phyloP scores from a whole-genome alignment of 1,140 invertebrate genomes.

The Eueides isabella region DNA sequence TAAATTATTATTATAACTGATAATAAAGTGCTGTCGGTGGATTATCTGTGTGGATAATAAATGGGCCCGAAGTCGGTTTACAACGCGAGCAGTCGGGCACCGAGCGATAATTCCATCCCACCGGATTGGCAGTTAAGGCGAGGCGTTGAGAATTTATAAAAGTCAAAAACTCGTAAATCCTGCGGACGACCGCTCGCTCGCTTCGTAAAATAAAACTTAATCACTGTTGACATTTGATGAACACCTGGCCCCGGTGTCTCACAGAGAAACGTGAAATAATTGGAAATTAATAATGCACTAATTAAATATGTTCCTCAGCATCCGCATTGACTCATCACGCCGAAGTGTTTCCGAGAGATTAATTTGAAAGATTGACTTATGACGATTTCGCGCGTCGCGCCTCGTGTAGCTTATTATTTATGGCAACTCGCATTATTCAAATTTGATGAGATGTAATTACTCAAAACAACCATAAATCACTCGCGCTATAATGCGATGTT shows the following conservation, averaged over 20 bases:
- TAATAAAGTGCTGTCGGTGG: slow-evolving; percentile 80
- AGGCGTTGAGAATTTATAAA: slow-evolving; percentile 76
- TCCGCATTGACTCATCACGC: slow-evolving; percentile 71
- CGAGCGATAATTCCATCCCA: slow-evolving; percentile 70
- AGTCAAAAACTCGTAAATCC: slow-evolving; percentile 78
- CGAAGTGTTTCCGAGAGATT: slow-evolving; percentile 68
- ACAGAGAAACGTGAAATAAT: slow-evolving; percentile 65
- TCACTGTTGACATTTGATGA: slow-evolving; percentile 78
- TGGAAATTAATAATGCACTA: slow-evolving; percentile 77
- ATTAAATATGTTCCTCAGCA: slow-evolving; percentile 70
- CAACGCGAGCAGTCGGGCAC: slow-evolving; percentile 63
- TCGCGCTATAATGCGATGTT: slow-evolving; percentile 68
- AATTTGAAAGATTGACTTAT: slow-evolving; percentile 78
- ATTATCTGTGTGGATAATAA: slow-evolving; percentile 78
- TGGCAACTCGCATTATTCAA: slow-evolving; percentile 75
- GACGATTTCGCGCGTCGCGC: slow-evolving; percentile 65
- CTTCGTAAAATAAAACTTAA: slow-evolving; percentile 74
- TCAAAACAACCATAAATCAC: slow-evolving; percentile 79
- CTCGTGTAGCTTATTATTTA: slow-evolving; percentile 68
- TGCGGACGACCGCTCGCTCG: slow-evolving; percentile 42
- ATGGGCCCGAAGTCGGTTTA: slow-evolving; percentile 68
- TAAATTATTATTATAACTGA: slow-evolving; percentile 82
- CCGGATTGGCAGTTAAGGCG: slow-evolving; percentile 72
- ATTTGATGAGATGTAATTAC: slow-evolving; percentile 80
- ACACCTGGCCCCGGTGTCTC: slow-evolving; percentile 60